Evolutionary conservation across 2,113 vertebrate species (phyloP), one percentile per base, ranked within the genome.

Genomic region (Peromyscus californicus): DNA sequence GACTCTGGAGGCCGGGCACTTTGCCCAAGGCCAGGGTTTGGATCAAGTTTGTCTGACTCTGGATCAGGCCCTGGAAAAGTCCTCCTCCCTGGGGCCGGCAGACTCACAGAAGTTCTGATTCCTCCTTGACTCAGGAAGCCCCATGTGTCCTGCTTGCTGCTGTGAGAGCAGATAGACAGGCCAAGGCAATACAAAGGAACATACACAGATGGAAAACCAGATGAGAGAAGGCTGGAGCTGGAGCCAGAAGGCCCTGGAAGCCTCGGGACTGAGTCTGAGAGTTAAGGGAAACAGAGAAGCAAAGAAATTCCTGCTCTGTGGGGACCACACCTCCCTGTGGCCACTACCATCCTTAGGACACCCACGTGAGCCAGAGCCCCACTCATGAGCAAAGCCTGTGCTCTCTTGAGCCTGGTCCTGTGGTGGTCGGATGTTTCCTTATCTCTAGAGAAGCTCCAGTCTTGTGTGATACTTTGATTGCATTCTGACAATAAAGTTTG

Each of bases 341-440:
- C 54, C 31, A 75, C 72, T 45, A 15, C 39, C 8, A 70, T 67
- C 6, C 36, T 15, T 36, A 24, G 24, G 75, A 17, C 22, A 29
- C 54, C 54, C 63, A 36, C 0, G 0, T 2, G 3, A 54, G 10
- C 65, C 33, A 36, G 54, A 11, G 1, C 8, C 24, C 80, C 42
- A 0, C 48, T 67, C 26, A 31, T 24, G 29, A 48, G 2, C 0
- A 11, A 36, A 59, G 57, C n/a, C 63, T 61, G 21, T 2, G 0
- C 19, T 57, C 16, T 90, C 48, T 67, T 87, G 19, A 51, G 19
- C 17, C 84, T 69, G 11, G 19, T 48, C 29, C 6, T 36, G 45
- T 45, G 17, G 82, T 45, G 1, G 59, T 21, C 22, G 21, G 42
- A 33, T 15, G 13, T 29, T 72, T 29, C 48, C 29, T 42, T 54